Base-by-base conservation (phyloP, 2,888 invertebrate genomes). In the Drosophila setosimentum region DNA sequence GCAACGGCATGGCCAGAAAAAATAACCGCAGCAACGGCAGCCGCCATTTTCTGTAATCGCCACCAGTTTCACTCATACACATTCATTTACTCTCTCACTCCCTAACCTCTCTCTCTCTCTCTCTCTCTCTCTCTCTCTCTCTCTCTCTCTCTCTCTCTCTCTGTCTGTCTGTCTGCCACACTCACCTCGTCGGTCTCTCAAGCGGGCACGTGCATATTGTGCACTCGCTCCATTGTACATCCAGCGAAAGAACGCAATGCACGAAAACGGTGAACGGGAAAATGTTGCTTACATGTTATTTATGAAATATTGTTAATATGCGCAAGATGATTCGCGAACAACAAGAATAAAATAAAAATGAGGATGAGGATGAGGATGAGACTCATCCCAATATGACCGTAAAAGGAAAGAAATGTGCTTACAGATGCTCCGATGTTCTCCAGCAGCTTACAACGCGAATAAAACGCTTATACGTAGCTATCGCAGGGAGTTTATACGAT, bases 261-360 rank as follows among this genome's bases (percentile, higher is more conserved):
- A 21, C 21, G 40, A 29, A 57, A 57, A 42, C 37, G 55, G n/a
- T 40, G 40, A 40, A 29, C 42, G 42, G 30, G 57, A 21, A 21
- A 42, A 30, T 30, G 21, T 57, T 30, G 42, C 57, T 42, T 11
- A 42, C 57, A 30, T 57, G 30, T 30, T 42, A 57, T 57, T n/a
- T 57, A 57, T 57, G 42, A 57, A 57, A 57, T 42, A 57, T 57
- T 57, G 57, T 57, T 57, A 42, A 57, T 42, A 57, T 57, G 42
- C 42, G 57, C 57, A 30, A 42, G 42, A 30, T 42, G 42, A 40
- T 30, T 10, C 29, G 6, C 57, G 40, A 42, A 42, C 30, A 29
- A 30, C 40, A 42, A 21, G 4, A 40, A 29, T 8, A 35, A 37
- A 54, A n/a, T 3, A 13, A 27, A 27, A 55, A n/a, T 35, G 24